Evolutionary conservation across 2,888 invertebrate species (phyloP).

Genomic region (Tethea ocularis): DNA sequence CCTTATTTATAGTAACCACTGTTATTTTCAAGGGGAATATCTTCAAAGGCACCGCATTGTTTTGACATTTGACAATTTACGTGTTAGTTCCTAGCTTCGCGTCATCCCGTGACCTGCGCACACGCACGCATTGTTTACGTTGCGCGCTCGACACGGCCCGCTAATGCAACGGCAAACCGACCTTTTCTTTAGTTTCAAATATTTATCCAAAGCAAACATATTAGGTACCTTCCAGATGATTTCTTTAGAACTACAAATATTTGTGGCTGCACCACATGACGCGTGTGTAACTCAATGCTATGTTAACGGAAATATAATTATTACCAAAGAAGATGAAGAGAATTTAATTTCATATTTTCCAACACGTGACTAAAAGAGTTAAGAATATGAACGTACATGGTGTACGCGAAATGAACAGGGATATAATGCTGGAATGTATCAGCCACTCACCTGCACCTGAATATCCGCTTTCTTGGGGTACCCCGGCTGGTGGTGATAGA

Average conservation of each 20-base stretch:
- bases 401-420: too few relatives aligned
- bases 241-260: conserved; percentile 14
- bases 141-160: conserved; percentile 12
- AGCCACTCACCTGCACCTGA: too few relatives aligned
- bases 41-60: conserved; percentile 7
- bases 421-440: too few relatives aligned
- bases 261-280: conserved; percentile 14
- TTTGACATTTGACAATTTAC: neutral
- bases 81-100: neutral
- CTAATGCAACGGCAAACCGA: conserved; percentile 23
- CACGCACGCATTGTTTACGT: conserved; percentile 5
- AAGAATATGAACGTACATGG: too few relatives aligned
- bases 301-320: neutral
- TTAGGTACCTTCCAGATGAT: conserved; percentile 8
- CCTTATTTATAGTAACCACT: neutral
- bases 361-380: too few relatives aligned
- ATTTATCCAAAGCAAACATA: conserved; percentile 10
- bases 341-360: too few relatives aligned
- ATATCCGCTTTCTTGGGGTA: too few relatives aligned
- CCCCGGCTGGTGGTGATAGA: too few relatives aligned
- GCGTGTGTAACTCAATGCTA: conserved; percentile 8
- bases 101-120: neutral
- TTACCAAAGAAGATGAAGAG: too few relatives aligned
- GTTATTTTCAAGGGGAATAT: neutral
- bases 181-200: conserved; percentile 5